Percentiles rank a stretch among this genome's conserved stretches.
Evolutionary conservation across 2,113 vertebrate genomes (phyloP).

Genomic region (Chaetodon trifascialis): DNA sequence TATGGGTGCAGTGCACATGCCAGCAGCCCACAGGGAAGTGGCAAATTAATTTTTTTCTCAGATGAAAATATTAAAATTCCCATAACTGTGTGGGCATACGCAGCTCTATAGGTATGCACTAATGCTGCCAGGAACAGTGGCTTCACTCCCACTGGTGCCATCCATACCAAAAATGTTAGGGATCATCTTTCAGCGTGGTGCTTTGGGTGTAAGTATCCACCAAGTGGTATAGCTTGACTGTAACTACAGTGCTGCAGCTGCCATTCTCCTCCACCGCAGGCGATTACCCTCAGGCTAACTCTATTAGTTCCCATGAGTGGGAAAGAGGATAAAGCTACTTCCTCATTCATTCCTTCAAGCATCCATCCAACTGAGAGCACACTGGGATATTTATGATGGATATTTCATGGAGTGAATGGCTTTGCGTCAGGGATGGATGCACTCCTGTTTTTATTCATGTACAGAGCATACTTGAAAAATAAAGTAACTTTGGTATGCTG

Average conservation of each 20-base stretch:
- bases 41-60: not conserved
- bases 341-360: constrained; percentile 56
- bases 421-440: constrained; percentile 49
- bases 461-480: not conserved
- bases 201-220: constrained; percentile 44
- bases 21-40: not conserved
- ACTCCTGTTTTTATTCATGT: constrained; percentile 37
- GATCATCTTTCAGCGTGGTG: constrained; percentile 25
- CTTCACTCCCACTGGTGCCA: constrained; percentile 9
- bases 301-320: constrained; percentile 66
- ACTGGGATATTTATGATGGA: constrained; percentile 66
- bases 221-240: constrained; percentile 45
- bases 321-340: constrained; percentile 55
- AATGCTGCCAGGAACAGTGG: not conserved
- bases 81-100: not conserved
- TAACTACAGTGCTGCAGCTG: constrained; percentile 39
- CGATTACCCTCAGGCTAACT: constrained; percentile 68
- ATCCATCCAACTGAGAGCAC: constrained; percentile 53
- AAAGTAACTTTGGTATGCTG: not conserved
- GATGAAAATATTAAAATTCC: not conserved
- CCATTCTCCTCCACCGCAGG: constrained; percentile 46
- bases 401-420: constrained; percentile 55
- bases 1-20: not conserved
- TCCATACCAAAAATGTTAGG: constrained; percentile 14
- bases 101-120: not conserved